phyloP scores from a whole-genome alignment of 2,113 vertebrate genomes.

The Strigops habroptila region DNA sequence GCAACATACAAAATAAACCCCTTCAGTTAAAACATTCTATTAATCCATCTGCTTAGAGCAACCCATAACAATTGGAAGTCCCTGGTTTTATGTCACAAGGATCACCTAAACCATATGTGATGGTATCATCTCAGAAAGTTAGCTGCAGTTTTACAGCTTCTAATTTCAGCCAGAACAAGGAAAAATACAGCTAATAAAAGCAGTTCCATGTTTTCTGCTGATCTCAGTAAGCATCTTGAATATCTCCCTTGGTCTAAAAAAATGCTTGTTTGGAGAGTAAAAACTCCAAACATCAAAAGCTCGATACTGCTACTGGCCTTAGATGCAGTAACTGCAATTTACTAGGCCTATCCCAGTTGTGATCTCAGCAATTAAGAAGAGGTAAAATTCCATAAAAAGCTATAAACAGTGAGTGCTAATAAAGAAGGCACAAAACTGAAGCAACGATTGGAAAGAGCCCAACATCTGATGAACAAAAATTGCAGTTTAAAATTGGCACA shows the following conservation, averaged over 20 bases:
- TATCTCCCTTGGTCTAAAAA: neutral
- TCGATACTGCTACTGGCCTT: neutral
- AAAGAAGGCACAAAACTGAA: neutral
- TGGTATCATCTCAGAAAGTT: neutral
- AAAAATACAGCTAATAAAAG: neutral
- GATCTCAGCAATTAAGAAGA: neutral
- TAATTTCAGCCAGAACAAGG: neutral
- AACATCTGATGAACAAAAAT: neutral
- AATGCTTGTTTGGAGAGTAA: neutral
- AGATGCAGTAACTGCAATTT: neutral
- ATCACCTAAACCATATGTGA: neutral
- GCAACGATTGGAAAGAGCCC: neutral
- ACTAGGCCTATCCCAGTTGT: neutral
- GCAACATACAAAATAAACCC: neutral
- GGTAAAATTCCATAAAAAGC: neutral
- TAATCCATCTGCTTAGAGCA: neutral
- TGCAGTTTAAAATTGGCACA: neutral
- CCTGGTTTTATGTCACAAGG: neutral
- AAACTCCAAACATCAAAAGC: neutral
- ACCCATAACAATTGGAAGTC: neutral
- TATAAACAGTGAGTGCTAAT: neutral
- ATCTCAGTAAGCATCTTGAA: neutral
- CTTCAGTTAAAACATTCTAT: neutral
- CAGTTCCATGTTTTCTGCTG: neutral
- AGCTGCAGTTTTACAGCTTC: neutral